Evolutionary conservation across 1,140 invertebrate species (phyloP).

Genomic region (Zelostemma sp.): DNA sequence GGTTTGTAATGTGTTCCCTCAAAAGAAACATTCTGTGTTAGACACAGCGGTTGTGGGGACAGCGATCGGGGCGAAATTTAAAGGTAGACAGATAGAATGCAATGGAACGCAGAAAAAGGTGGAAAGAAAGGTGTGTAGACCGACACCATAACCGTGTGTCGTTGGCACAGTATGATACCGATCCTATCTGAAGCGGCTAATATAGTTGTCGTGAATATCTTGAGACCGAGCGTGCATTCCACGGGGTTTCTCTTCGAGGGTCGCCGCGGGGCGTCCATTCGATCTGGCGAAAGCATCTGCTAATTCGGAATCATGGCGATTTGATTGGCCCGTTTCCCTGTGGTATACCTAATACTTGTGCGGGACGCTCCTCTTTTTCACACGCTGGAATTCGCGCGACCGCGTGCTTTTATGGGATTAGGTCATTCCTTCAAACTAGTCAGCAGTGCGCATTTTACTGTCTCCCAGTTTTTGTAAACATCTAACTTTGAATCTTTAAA

Average conservation of each 20-base stretch:
- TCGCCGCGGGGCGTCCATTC: constrained; percentile 68
- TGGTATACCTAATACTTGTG: constrained; percentile 49
- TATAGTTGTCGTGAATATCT: constrained; percentile 72
- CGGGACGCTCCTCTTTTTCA: constrained; percentile 49
- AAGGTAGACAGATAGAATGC: constrained; percentile 34
- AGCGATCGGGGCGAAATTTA: constrained; percentile 43
- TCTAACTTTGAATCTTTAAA: constrained; percentile 4
- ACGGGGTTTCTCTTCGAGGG: constrained; percentile 60
- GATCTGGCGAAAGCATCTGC: constrained; percentile 70
- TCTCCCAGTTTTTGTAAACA: constrained; percentile 3
- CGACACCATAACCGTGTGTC: constrained; percentile 60
- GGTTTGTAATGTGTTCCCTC: constrained; percentile 24
- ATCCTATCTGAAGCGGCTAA: constrained; percentile 69
- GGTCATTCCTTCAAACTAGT: constrained; percentile 24
- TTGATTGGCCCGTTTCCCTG: constrained; percentile 65
- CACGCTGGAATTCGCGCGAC: constrained; percentile 50
- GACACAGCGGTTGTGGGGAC: constrained; percentile 31
- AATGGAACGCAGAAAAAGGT: constrained; percentile 51
- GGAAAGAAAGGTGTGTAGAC: constrained; percentile 52
- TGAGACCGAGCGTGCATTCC: constrained; percentile 64
- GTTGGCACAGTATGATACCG: constrained; percentile 68
- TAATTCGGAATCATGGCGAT: constrained; percentile 72
- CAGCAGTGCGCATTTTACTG: constrained; percentile 16
- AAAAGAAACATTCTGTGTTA: constrained; percentile 33
- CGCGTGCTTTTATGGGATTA: constrained; percentile 46